A percentile compares a stretch with the other conserved stretches of the same genome.
Evolutionary conservation across 2,888 invertebrate genomes (phyloP).

Genomic region (Deroplatys truncata): DNA sequence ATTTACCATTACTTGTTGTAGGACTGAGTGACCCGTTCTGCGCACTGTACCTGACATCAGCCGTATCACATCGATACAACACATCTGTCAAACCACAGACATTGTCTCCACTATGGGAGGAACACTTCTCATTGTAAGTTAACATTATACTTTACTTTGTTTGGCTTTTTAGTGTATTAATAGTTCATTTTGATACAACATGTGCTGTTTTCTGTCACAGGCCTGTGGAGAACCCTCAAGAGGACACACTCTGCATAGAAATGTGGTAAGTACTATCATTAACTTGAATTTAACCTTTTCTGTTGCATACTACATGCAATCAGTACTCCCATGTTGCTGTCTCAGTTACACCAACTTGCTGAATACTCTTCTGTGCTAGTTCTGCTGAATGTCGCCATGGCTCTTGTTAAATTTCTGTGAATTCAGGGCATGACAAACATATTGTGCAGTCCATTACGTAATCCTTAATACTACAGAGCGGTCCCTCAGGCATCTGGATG

Average conservation of each 20-base stretch:
- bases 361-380: too few relatives aligned
- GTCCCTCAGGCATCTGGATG: too few relatives aligned
- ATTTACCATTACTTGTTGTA: slow-evolving; percentile 34
- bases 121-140: slow-evolving; percentile 92
- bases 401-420: too few relatives aligned
- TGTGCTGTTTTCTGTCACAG: slow-evolving; percentile 47
- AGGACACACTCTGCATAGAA: slow-evolving; percentile 74
- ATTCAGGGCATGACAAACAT: too few relatives aligned
- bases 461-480: too few relatives aligned
- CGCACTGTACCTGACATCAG: slow-evolving; percentile 79
- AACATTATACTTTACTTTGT: background rate
- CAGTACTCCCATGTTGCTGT: too few relatives aligned
- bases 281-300: too few relatives aligned
- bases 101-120: slow-evolving; percentile 92
- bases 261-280: slow-evolving; percentile 60
- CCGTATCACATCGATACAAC: slow-evolving; percentile 73
- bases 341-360: too few relatives aligned
- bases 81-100: slow-evolving; percentile 90
- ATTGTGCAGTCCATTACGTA: too few relatives aligned
- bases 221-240: slow-evolving; percentile 67
- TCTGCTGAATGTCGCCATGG: too few relatives aligned
- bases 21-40: slow-evolving; percentile 97
- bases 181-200: background rate
- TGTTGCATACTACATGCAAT: too few relatives aligned
- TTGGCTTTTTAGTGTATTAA: background rate